Evolutionary conservation across 2,113 vertebrate species (phyloP).

Genomic region (Ceyx cyanopectus): DNA sequence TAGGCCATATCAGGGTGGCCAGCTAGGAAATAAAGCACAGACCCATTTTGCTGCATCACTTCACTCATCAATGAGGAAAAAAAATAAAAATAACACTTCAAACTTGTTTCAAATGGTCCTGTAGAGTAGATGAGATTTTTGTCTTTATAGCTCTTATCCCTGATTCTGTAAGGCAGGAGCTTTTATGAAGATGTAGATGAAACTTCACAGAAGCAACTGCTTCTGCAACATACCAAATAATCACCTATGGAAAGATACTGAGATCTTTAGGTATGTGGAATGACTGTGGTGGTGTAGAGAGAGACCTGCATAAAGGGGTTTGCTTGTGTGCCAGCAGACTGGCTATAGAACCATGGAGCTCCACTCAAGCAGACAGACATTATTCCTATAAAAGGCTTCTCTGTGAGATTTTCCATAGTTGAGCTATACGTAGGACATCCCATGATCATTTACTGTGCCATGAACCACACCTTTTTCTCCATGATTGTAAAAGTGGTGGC

Average conservation of each 20-base stretch:
- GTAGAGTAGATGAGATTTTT: background rate
- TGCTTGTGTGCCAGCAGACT: background rate
- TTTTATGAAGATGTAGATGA: background rate
- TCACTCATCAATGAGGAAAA: background rate
- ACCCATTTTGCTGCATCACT: background rate
- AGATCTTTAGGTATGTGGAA: background rate
- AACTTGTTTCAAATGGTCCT: background rate
- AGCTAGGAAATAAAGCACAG: rapidly evolving
- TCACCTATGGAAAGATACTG: background rate
- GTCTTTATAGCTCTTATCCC: background rate
- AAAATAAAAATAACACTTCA: background rate
- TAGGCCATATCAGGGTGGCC: background rate
- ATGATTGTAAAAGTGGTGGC: background rate
- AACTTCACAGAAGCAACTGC: background rate
- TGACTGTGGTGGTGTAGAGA: background rate
- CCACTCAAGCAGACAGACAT: background rate
- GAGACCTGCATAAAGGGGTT: background rate
- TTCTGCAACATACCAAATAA: background rate
- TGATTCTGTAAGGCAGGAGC: background rate
- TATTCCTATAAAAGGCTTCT: background rate
- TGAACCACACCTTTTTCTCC: background rate
- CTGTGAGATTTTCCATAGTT: background rate
- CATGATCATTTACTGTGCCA: background rate
- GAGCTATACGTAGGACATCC: background rate
- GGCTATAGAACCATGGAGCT: background rate